Evolutionary conservation across 2,113 vertebrate species (phyloP).

Genomic region (Aegithalos caudatus): DNA sequence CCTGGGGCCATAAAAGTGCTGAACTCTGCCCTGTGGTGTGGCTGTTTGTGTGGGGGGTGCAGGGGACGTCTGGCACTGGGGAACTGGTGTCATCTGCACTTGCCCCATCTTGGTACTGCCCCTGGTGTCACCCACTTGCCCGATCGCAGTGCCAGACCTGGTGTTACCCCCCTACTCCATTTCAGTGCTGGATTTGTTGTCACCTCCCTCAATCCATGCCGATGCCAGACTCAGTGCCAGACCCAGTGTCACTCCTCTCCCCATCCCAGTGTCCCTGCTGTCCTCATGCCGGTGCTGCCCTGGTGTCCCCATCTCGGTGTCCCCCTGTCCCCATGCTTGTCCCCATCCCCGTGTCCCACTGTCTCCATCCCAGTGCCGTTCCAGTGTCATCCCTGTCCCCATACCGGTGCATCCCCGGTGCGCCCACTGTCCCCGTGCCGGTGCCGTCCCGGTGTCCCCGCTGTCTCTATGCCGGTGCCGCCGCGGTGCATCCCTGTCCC

Average conservation of each 20-base stretch:
- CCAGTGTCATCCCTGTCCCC: too few species aligned
- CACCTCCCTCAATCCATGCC: neutral
- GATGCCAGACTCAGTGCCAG: neutral
- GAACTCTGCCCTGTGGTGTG: neutral
- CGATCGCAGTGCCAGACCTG: neutral
- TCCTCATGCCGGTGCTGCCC: rapidly evolving
- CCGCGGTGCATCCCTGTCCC: too few species aligned
- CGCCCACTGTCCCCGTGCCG: neutral
- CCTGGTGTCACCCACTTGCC: neutral
- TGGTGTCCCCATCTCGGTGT: neutral
- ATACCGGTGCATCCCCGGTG: neutral
- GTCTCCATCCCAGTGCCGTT: too few species aligned
- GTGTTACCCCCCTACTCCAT: neutral
- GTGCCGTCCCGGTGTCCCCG: too few species aligned
- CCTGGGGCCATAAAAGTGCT: neutral
- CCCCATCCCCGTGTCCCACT: too few species aligned
- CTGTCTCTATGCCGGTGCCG: too few species aligned
- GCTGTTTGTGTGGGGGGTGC: neutral
- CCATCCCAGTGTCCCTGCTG: neutral
- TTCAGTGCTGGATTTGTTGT: neutral
- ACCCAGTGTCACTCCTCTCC: neutral
- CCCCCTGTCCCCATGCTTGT: neutral
- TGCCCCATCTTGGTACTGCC: neutral
- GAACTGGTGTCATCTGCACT: too few species aligned
- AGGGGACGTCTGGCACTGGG: rapidly evolving